Evolutionary conservation across 2,797 vertebrate species (phyloP), one percentile per base, ranked within the genome.

Genomic region (Coccyzus lansbergi): DNA sequence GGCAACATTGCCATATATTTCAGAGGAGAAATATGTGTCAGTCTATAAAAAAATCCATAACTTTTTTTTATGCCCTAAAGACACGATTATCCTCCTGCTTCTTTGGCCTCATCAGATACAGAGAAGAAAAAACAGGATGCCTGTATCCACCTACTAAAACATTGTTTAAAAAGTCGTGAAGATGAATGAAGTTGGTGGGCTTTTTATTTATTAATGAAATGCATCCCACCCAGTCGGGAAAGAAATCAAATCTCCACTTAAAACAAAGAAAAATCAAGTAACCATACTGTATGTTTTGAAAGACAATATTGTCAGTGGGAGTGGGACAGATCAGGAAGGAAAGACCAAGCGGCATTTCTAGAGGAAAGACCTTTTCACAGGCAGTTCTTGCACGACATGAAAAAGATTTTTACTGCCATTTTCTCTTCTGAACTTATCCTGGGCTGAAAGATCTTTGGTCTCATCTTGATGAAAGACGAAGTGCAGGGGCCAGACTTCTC

Each of bases 341-440:
- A 86, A 71, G 49, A 67, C 62, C 59, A 34, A 82, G 7, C 12
- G 74, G 42, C 29, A 28, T 90, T 88, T 87, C 82, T 62, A 40
- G 28, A 72, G 46, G 36, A 65, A 82, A 90, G 62, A 42, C 24
- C 9, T 88, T 89, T 78, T 63, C 55, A 65, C 10, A 10, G 48
- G 48, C 62, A 65, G 34, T 85, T 33, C 62, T 86, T 95, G 65
- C 79, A 81, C 86, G 83, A 67, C 24, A 49, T 59, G 21, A 42
- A 88, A 92, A 92, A 86, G 60, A 25, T 70, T 88, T 93, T 72
- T 91, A 62, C 51, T 88, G 86, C 69, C 72, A 79, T 97, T 86
- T 94, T 92, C 77, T 76, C 63, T 92, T 93, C 83, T 94, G 72
- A 76, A 95, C 83, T 92, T 90, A 91, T 88, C 78, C 59, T 58